A percentile compares a stretch with the other conserved stretches of the same genome.
Evolutionary conservation across 2,113 vertebrate genomes (phyloP).

Genomic region (Podarcis cretensis): DNA sequence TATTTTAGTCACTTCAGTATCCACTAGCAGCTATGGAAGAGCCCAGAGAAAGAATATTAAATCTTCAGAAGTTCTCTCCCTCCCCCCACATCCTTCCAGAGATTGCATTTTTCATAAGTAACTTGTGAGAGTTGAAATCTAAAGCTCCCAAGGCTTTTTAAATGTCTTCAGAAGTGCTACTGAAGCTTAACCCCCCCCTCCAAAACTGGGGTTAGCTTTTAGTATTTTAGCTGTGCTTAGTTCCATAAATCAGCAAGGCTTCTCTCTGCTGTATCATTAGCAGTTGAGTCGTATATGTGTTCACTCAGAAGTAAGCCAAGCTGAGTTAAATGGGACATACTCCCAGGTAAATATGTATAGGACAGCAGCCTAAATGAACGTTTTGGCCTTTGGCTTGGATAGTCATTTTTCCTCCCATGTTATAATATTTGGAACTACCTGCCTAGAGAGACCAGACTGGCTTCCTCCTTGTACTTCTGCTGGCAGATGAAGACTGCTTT

Average conservation of each 20-base stretch:
- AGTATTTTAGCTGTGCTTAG: slow-evolving; percentile 58
- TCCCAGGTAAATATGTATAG: not conserved
- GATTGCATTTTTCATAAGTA: slow-evolving; percentile 75
- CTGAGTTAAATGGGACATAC: not conserved
- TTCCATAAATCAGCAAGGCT: slow-evolving; percentile 22
- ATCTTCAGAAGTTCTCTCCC: slow-evolving; percentile 66
- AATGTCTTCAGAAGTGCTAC: slow-evolving; percentile 67
- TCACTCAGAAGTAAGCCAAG: not conserved
- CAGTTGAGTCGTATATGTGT: not conserved
- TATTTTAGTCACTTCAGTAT: slow-evolving; percentile 68
- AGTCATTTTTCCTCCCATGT: not conserved
- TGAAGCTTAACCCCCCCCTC: slow-evolving; percentile 42
- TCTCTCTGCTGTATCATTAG: slow-evolving; percentile 14
- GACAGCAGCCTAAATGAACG: not conserved
- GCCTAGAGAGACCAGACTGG: too few species aligned
- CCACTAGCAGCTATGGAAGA: slow-evolving; percentile 59
- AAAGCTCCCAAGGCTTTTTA: slow-evolving; percentile 65
- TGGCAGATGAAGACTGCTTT: too few species aligned
- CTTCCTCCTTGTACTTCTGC: too few species aligned
- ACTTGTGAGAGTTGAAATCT: slow-evolving; percentile 72
- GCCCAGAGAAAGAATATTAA: slow-evolving; percentile 70
- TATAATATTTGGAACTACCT: too few species aligned
- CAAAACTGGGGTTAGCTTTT: slow-evolving; percentile 34
- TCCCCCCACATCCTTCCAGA: slow-evolving; percentile 50
- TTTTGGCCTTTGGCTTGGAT: slow-evolving; percentile 22